Evolutionary conservation across 2,888 invertebrate genomes (phyloP).

Genomic region (Selenia dentaria): DNA sequence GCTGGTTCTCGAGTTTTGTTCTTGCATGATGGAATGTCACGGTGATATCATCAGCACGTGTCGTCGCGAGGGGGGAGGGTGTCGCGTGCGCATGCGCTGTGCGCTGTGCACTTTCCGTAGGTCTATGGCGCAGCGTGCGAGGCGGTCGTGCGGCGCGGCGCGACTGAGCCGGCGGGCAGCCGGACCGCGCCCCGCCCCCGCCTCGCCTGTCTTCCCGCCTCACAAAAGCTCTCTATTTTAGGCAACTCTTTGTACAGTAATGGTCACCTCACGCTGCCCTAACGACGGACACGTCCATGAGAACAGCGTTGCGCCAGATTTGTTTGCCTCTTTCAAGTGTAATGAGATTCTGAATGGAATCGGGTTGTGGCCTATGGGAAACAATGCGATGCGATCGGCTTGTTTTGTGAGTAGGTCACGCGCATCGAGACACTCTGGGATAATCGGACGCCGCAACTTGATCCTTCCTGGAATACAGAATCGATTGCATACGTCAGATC

Average conservation of each 20-base stretch:
- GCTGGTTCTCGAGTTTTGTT: slow-evolving; percentile 76
- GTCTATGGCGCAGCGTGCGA: slow-evolving; percentile 73
- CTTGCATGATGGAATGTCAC: slow-evolving; percentile 72
- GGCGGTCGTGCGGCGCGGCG: slow-evolving; percentile 76
- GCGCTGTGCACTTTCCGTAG: slow-evolving; percentile 47
- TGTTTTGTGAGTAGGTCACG: slow-evolving; percentile 77
- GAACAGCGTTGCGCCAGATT: slow-evolving; percentile 80
- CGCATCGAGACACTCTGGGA: slow-evolving; percentile 41
- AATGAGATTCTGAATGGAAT: slow-evolving; percentile 84
- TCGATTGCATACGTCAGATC: slow-evolving; percentile 25
- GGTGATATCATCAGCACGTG: slow-evolving; percentile 61
- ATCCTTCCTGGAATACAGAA: slow-evolving; percentile 33
- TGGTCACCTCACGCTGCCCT: slow-evolving; percentile 84
- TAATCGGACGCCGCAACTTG: slow-evolving; percentile 38
- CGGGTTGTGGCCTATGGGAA: slow-evolving; percentile 78
- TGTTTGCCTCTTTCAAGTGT: slow-evolving; percentile 79
- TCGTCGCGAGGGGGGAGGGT: slow-evolving; percentile 59
- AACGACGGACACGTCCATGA: slow-evolving; percentile 84
- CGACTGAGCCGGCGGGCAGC: slow-evolving; percentile 80
- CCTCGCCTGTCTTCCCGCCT: slow-evolving; percentile 74
- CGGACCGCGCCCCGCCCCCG: slow-evolving; percentile 77
- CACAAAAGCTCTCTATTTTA: slow-evolving; percentile 84
- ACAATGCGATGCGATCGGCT: slow-evolving; percentile 68
- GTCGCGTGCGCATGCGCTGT: slow-evolving; percentile 70
- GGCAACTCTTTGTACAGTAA: slow-evolving; percentile 84